Evolutionary conservation across 2,797 vertebrate species (phyloP).

Genomic region (Onychomys torridus): DNA sequence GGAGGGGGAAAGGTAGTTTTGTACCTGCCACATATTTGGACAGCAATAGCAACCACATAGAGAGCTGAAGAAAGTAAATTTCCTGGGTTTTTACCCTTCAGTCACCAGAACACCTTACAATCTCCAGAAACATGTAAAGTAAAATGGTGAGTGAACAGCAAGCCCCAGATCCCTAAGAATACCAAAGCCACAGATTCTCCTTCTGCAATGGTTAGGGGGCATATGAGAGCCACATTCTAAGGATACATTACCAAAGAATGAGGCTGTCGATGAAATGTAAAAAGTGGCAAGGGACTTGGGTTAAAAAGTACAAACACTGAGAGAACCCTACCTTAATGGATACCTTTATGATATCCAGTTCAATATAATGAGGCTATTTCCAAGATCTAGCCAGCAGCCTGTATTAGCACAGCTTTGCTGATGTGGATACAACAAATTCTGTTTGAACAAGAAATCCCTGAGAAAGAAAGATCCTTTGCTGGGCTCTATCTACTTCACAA

Average conservation of each 20-base stretch:
- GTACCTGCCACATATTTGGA: constrained; percentile 26
- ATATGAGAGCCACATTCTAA: constrained; percentile 20
- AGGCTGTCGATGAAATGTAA: constrained; percentile 60
- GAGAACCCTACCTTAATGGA: constrained; percentile 79
- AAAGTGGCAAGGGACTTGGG: constrained; percentile 70
- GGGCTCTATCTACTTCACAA: constrained; percentile 66
- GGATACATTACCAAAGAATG: constrained; percentile 12
- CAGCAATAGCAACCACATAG: constrained; percentile 31
- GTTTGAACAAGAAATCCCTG: constrained; percentile 81
- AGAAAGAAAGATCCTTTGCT: constrained; percentile 36
- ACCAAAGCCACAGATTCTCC: constrained; percentile 1
- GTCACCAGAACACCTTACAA: constrained; percentile 7
- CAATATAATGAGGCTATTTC: constrained; percentile 78
- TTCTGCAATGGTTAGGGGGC: background rate
- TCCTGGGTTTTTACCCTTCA: constrained; percentile 33
- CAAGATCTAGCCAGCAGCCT: constrained; percentile 62
- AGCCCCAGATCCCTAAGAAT: constrained; percentile 8
- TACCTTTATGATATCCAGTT: constrained; percentile 73
- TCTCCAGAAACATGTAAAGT: background rate
- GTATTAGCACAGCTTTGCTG: constrained; percentile 75
- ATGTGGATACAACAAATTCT: constrained; percentile 82
- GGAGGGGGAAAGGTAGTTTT: background rate
- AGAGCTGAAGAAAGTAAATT: constrained; percentile 51
- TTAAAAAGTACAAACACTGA: constrained; percentile 79
- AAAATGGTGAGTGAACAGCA: background rate